Conservation (phyloP, 2,113 vertebrate genomes). For the Tauraco erythrolophus region DNA sequence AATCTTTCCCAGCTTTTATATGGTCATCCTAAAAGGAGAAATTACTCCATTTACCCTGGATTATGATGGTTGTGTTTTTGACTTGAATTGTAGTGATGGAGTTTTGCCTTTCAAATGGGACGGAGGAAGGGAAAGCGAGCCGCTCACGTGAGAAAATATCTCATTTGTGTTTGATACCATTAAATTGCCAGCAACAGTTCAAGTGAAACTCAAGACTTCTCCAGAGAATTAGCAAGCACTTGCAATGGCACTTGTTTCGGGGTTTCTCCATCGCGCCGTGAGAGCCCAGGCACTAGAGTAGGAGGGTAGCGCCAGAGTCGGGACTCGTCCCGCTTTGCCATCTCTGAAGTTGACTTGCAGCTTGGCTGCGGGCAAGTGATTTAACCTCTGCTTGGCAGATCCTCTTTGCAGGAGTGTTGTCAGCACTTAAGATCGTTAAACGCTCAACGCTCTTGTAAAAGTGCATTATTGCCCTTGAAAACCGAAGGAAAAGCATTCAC, state of each 20-base stretch:
- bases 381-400: not conserved
- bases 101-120: not conserved
- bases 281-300: not conserved
- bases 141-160: not conserved
- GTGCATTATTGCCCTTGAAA: not conserved
- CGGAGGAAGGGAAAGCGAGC: not conserved
- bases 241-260: not conserved
- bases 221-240: not conserved
- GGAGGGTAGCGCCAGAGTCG: rapidly evolving
- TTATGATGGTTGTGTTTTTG: not conserved
- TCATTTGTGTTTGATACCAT: not conserved
- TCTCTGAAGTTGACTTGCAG: not conserved
- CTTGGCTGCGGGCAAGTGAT: not conserved
- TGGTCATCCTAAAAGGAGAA: not conserved
- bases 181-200: not conserved
- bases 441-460: not conserved
- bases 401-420: not conserved
- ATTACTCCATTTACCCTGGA: not conserved
- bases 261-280: rapidly evolving
- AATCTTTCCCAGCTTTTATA: not conserved
- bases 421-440: not conserved
- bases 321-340: not conserved
- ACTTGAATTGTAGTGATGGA: not conserved
- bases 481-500: not conserved
- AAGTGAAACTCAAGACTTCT: not conserved